phyloP scores from a whole-genome alignment of 2,113 vertebrate genomes.

The Hemicordylus capensis region DNA sequence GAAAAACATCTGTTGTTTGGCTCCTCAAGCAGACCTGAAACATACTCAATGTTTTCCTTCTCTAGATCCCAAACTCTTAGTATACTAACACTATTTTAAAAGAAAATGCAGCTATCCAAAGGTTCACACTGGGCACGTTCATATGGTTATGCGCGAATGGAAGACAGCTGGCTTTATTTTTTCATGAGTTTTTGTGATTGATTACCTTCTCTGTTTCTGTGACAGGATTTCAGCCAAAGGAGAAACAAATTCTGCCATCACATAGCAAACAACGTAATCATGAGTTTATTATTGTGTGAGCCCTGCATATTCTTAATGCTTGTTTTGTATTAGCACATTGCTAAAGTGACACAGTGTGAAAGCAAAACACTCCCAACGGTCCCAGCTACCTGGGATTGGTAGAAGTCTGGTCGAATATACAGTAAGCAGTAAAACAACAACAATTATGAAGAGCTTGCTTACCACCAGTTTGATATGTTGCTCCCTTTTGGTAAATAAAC shows the following conservation, averaged over 20 bases:
- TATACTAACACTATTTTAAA: constrained; percentile 24
- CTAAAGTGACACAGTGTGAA: constrained; percentile 50
- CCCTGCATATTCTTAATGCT: constrained; percentile 43
- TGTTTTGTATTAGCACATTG: constrained; percentile 58
- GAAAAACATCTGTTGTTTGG: not conserved
- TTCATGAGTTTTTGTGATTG: constrained; percentile 57
- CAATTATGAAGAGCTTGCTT: too few species aligned
- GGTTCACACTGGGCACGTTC: constrained; percentile 40
- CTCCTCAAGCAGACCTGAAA: not conserved
- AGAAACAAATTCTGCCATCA: constrained; percentile 41
- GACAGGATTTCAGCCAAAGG: constrained; percentile 60
- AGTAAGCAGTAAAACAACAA: constrained; percentile 37
- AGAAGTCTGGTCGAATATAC: constrained; percentile 8
- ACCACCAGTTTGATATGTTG: too few species aligned
- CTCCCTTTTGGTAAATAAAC: too few species aligned
- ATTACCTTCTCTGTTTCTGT: constrained; percentile 61
- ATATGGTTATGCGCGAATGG: constrained; percentile 31
- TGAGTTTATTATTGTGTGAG: constrained; percentile 53
- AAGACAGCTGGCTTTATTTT: constrained; percentile 54
- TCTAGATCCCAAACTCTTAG: constrained; percentile 9
- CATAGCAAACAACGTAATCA: constrained; percentile 59
- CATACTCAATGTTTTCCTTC: not conserved
- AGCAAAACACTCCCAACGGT: constrained; percentile 19
- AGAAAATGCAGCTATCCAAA: constrained; percentile 4
- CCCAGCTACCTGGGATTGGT: constrained; percentile 37